Evolutionary conservation across 2,797 vertebrate genomes (phyloP), one percentile per base, ranked within the genome.

Genomic region (Malacoctenus gilli): DNA sequence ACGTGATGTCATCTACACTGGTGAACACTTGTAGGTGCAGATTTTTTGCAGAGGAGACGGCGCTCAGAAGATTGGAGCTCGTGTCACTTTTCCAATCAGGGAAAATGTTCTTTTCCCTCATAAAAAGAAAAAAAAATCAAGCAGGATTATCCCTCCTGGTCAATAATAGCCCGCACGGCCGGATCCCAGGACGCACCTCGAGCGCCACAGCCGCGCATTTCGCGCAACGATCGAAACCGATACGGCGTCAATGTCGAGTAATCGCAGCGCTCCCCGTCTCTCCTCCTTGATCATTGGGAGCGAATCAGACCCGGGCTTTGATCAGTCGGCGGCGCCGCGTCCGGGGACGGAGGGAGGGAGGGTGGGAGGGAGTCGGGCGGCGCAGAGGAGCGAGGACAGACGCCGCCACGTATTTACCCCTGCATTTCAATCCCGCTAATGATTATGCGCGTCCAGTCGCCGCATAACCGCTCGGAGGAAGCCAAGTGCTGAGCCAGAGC

Each of bases 391-490:
- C n/a, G n/a, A 74, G 78, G 78, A 82, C 64, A 76, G 79, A 72
- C 56, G 59, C 51, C 50, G 65, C 60, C 73, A 57, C 58, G 77
- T 86, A 85, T 85, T 88, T 86, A 82, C 76, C 64, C 72, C 78
- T 82, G 85, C 82, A 82, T 89, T 83, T 87, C 79, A 89, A 85
- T 82, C 72, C 49, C 57, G 48, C 81, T 83, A 80, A 85, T 88
- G 84, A 89, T 85, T 88, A 86, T 90, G 85, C 85, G 79, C 68
- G 70, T 87, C 78, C 83, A 84, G 82, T 72, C 84, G 80, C 75
- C 77, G 77, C 73, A 74, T 60, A 85, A 83, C 87, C 79, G 84
- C 79, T 84, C 50, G 70, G 77, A 85, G 73, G 73, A 79, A 77
- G 74, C 82, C 75, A 72, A 80, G 83, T 69, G 62, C 69, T 61